phyloP scores from a whole-genome alignment of 2,888 invertebrate genomes.

The Desoria tigrina region DNA sequence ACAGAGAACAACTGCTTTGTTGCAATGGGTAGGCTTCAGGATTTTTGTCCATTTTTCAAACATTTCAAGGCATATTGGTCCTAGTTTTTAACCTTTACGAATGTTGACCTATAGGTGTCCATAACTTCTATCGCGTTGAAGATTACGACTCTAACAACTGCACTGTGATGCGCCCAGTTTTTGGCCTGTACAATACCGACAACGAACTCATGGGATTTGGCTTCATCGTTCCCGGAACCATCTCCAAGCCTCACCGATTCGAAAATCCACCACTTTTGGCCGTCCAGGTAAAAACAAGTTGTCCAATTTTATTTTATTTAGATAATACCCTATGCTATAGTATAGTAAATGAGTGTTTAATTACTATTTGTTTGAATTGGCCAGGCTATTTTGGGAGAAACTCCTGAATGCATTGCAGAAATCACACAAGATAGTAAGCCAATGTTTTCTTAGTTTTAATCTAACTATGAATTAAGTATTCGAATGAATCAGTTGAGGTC shows the following conservation, averaged over 20 bases:
- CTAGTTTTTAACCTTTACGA: not conserved
- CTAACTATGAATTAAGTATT: not conserved
- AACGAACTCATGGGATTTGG: conserved; percentile 45
- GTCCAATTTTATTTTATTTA: not conserved
- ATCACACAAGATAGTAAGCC: conserved; percentile 9
- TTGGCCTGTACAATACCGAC: conserved; percentile 38
- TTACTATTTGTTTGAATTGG: not conserved
- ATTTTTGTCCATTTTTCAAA: not conserved
- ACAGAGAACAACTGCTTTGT: conserved; percentile 45
- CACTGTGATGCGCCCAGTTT: conserved; percentile 32
- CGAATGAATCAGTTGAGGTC: too few species aligned
- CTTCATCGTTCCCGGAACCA: conserved; percentile 37
- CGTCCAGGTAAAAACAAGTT: conserved; percentile 38
- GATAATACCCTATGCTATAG: too few species aligned
- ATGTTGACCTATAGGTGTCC: conserved; percentile 26
- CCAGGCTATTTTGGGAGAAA: conserved; percentile 32
- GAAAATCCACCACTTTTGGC: conserved; percentile 43
- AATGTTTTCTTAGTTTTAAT: not conserved
- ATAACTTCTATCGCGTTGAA: conserved; percentile 31
- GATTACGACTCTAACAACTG: conserved; percentile 36
- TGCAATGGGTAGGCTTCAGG: conserved; percentile 41
- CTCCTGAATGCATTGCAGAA: conserved; percentile 31
- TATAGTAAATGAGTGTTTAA: too few species aligned
- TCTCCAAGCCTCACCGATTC: conserved; percentile 28
- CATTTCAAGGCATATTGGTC: not conserved